Evolutionary conservation across 35 echinoderm and acorn worm genomes (phyloP).

Genomic region (Hemicentrotus pulcherrimus): DNA sequence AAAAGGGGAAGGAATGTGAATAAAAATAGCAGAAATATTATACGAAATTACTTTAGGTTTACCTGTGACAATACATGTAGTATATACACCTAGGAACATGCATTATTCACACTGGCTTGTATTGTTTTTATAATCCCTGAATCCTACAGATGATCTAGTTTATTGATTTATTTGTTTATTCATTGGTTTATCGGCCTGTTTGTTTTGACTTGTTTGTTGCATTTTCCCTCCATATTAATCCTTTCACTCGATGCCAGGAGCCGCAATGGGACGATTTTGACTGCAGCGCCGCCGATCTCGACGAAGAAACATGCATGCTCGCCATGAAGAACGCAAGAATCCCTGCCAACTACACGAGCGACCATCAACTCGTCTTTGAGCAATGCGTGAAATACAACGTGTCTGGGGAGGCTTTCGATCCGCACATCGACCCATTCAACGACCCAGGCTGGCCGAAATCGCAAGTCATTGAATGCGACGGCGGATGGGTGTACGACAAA

Average conservation of each 20-base stretch:
- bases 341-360: constrained; percentile 20
- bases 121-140: too few relatives aligned
- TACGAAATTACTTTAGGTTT: too few relatives aligned
- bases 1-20: too few relatives aligned
- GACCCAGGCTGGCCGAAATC: neutral
- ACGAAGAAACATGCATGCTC: neutral
- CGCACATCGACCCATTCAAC: neutral
- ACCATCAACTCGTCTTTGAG: neutral
- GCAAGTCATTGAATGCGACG: constrained; percentile 54
- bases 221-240: neutral
- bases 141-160: too few relatives aligned
- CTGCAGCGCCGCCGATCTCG: constrained; percentile 36
- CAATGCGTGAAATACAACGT: constrained; percentile 68
- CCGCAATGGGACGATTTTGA: constrained; percentile 59
- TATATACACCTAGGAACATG: too few relatives aligned
- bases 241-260: neutral
- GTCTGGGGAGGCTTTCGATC: constrained; percentile 23
- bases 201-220: too few relatives aligned
- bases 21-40: too few relatives aligned
- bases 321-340: constrained; percentile 60
- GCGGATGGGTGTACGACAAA: constrained; percentile 76
- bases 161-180: too few relatives aligned
- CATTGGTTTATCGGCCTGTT: too few relatives aligned
- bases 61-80: too few relatives aligned
- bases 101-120: too few relatives aligned